phyloP scores from a whole-genome alignment of 2,797 vertebrate genomes.

The Alcedo quadribrachys region DNA sequence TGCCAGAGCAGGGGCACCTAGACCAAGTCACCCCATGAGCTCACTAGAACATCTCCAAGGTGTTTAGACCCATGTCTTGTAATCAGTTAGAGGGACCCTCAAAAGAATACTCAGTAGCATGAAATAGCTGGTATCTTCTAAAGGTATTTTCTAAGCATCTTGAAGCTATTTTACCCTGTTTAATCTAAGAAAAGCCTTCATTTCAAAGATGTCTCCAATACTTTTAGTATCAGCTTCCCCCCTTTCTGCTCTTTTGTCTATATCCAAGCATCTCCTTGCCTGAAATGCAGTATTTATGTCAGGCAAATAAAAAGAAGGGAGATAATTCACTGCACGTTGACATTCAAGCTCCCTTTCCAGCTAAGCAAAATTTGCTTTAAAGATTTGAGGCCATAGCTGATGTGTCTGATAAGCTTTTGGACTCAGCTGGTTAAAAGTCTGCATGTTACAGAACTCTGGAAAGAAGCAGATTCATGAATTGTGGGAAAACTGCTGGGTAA shows the following conservation, averaged over 20 bases:
- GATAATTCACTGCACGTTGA: not conserved
- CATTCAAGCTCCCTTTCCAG: slow-evolving; percentile 17
- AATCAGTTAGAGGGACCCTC: not conserved
- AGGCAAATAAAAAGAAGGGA: slow-evolving; percentile 1
- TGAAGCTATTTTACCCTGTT: not conserved
- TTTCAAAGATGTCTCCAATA: not conserved
- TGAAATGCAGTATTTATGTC: slow-evolving; percentile 30
- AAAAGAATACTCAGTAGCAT: not conserved
- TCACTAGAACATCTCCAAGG: not conserved
- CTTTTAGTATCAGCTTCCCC: not conserved
- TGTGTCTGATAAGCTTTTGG: slow-evolving; percentile 26
- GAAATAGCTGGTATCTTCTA: not conserved
- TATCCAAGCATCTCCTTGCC: not conserved
- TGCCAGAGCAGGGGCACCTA: too few species aligned
- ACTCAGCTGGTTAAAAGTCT: slow-evolving; percentile 19
- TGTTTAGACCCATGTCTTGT: not conserved
- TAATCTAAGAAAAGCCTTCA: not conserved
- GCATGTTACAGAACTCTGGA: not conserved
- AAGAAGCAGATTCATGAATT: not conserved
- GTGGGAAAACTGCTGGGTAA: slow-evolving; percentile 8
- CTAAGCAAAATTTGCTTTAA: not conserved
- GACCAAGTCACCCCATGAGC: fast-evolving
- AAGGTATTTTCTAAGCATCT: not conserved
- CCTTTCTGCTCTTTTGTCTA: not conserved
- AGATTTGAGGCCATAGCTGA: slow-evolving; percentile 31